phyloP scores from a whole-genome alignment of 1,140 invertebrate species.

The Acyrthosiphon pisum region DNA sequence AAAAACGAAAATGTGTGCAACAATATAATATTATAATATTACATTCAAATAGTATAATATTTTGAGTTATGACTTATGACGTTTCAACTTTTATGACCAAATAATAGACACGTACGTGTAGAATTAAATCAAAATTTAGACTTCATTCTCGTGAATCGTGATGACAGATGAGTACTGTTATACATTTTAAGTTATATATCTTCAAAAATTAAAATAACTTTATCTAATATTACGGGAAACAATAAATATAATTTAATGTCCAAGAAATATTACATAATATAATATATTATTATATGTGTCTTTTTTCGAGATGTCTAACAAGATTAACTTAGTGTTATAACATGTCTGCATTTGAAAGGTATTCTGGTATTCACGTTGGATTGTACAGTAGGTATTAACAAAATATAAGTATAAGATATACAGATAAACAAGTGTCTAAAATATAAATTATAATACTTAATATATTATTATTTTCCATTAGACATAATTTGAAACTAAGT shows the following conservation, averaged over 20 bases:
- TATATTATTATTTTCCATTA: neutral
- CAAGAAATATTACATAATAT: neutral
- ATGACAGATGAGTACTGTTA: neutral
- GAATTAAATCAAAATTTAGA: neutral
- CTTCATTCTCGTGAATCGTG: neutral
- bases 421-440: neutral
- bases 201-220: neutral
- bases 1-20: neutral
- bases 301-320: neutral
- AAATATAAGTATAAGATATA: neutral
- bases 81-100: neutral
- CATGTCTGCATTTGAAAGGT: neutral
- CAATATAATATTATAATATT: too few relatives aligned
- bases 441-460: neutral
- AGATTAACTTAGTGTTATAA: neutral
- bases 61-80: neutral
- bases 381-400: neutral
- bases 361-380: neutral
- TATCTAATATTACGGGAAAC: neutral
- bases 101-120: neutral
- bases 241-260: neutral
- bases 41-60: too few relatives aligned
- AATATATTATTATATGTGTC: neutral
- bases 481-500: neutral
- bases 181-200: neutral